These are phyloP conservation scores for Lethrus apterus DNA, from an alignment of 1,140 invertebrate genomes.

Conservation along the genomic window DNA sequence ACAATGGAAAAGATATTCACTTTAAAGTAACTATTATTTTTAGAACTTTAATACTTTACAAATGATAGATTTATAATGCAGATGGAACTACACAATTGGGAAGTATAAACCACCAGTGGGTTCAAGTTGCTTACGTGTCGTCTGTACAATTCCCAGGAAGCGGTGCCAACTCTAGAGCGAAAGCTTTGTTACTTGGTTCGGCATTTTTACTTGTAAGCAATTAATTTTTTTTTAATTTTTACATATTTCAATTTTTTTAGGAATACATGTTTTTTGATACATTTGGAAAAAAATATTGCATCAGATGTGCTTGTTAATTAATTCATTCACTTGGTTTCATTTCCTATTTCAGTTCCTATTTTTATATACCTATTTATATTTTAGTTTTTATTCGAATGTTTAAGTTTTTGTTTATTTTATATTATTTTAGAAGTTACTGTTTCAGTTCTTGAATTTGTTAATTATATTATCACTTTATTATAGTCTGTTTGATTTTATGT, in stretches of 20 bases:
- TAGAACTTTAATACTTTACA: slow-evolving; percentile 6
- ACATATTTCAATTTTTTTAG: slow-evolving; percentile 27
- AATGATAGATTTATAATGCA: slow-evolving; percentile 39
- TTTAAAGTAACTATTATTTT: slow-evolving; percentile 42
- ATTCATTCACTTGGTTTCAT: no score
- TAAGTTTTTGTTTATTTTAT: no score
- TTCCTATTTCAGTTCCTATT: no score
- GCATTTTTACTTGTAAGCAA: slow-evolving; percentile 48
- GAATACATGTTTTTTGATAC: slow-evolving; percentile 36
- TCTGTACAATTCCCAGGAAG: slow-evolving; percentile 44
- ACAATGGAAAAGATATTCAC: slow-evolving; percentile 40
- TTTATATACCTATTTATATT: no score
- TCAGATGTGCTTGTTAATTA: slow-evolving; percentile 8
- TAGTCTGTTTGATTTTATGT: no score
- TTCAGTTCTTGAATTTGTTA: no score
- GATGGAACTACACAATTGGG: slow-evolving; percentile 49
- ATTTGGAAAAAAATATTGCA: slow-evolving; percentile 16
- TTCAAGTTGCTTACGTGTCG: slow-evolving; percentile 47
- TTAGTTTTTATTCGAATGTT: no score
- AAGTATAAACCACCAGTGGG: slow-evolving; percentile 50
- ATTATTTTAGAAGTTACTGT: no score
- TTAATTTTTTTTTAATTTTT: not conserved
- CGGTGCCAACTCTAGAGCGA: slow-evolving; percentile 46
- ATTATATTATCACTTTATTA: no score
- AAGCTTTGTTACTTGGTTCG: slow-evolving; percentile 48